Evolutionary conservation across 1,140 invertebrate genomes (phyloP).

Genomic region (Microplitis mediator): DNA sequence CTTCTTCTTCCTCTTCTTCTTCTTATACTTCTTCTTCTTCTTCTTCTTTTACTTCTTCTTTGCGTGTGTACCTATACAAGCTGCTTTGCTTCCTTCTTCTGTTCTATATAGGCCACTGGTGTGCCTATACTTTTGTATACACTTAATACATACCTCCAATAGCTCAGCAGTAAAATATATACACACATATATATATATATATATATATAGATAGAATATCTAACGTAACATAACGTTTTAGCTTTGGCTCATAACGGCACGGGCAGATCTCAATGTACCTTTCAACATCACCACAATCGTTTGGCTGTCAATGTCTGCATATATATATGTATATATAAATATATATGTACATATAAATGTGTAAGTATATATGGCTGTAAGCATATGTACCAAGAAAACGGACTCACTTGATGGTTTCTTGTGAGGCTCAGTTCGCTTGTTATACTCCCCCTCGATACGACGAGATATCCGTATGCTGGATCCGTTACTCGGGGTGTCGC

Average conservation of each 20-base stretch:
- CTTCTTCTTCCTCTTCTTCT: background rate
- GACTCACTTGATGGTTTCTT: slow-evolving; percentile 8
- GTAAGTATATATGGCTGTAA: background rate
- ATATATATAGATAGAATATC: background rate
- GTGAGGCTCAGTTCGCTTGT: slow-evolving; percentile 26
- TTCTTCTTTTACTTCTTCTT: too few species aligned
- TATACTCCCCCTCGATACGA: slow-evolving; percentile 42
- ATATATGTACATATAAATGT: background rate
- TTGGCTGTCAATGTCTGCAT: too few species aligned
- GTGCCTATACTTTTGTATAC: slow-evolving; percentile 18
- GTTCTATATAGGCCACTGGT: slow-evolving; percentile 21
- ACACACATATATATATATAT: background rate
- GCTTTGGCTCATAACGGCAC: too few species aligned
- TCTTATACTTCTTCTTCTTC: too few species aligned
- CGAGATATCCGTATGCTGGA: slow-evolving; percentile 31
- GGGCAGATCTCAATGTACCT: too few species aligned
- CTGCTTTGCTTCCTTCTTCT: too few species aligned
- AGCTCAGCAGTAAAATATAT: background rate
- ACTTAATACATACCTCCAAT: background rate
- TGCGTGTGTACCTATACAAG: slow-evolving; percentile 15
- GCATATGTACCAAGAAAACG: background rate
- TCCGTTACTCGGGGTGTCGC: slow-evolving; percentile 60
- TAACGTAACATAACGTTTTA: too few species aligned
- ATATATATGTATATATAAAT: too few species aligned
- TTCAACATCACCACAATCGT: background rate